These are phyloP conservation scores for Phasia obesa DNA, from an alignment of 2,888 invertebrate species.

Conservation along the genomic window DNA sequence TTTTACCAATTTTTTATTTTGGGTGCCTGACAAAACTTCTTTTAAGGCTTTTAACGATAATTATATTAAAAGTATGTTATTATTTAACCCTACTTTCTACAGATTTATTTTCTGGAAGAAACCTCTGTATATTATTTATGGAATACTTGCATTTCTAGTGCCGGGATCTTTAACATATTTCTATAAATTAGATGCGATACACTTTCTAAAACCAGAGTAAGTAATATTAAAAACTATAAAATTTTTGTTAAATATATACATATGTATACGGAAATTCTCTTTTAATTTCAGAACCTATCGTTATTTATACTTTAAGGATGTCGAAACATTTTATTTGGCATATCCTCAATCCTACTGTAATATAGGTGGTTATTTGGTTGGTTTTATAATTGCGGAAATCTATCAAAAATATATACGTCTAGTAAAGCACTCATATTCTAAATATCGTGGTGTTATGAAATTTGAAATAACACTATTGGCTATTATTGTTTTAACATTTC, in stretches of 20 bases:
- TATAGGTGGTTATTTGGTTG: slow-evolving; percentile 78
- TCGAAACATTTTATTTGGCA: slow-evolving; percentile 75
- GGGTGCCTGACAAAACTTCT: no score
- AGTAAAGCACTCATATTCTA: slow-evolving; percentile 31
- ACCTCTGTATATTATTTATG: slow-evolving; percentile 43
- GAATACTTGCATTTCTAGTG: slow-evolving; percentile 32
- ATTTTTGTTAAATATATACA: background rate
- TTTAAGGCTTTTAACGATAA: no score
- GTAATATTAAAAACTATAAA: slow-evolving; percentile 17
- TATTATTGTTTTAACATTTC: slow-evolving; percentile 66
- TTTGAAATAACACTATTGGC: slow-evolving; percentile 71
- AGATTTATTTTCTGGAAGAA: slow-evolving; percentile 41
- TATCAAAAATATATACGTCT: slow-evolving; percentile 39
- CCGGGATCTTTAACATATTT: slow-evolving; percentile 75
- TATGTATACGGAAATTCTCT: background rate
- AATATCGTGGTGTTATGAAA: slow-evolving; percentile 69
- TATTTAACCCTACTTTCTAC: background rate
- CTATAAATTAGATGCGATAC: slow-evolving; percentile 75
- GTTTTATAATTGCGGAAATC: slow-evolving; percentile 68
- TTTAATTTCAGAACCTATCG: slow-evolving; percentile 75
- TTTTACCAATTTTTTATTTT: no score
- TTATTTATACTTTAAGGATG: slow-evolving; percentile 77
- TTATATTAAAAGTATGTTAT: background rate
- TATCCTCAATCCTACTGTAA: slow-evolving; percentile 79
- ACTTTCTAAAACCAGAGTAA: slow-evolving; percentile 78